Base-by-base conservation (phyloP, 2,888 invertebrate genomes). In the Napeogenes inachia region DNA sequence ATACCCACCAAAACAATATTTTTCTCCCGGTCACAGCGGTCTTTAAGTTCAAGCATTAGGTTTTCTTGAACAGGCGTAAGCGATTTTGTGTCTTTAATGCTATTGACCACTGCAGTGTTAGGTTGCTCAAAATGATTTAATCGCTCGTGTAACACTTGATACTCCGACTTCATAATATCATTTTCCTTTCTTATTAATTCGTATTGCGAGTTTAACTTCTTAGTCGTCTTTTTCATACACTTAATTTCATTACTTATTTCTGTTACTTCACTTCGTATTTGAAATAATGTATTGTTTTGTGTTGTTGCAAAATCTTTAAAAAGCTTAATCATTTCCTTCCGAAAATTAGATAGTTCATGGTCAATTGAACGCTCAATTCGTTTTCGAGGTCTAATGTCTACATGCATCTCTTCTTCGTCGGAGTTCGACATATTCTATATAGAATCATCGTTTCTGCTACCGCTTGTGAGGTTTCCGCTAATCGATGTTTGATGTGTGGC, bases 1-100 rank as follows among this genome's bases (percentile, higher is more conserved):
- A 72, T 62, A 55, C 72, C 72, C 45, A 66, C 69, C 53, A 74
- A 60, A 1, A 74, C 62, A 5, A 74, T 62, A 47, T 75, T 70
- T 66, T 70, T 71, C 38, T 69, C 68, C 46, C 72, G 65, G 0
- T 68, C 62, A 13, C 53, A 63, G 10, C 70, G 68, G 13, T 74
- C 71, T 54, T 70, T 69, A 4, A 74, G 32, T 60, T 72, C 71
- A 12, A 63, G 58, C 57, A 71, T 60, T 65, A 71, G 60, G 61
- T 67, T 63, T 69, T 71, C 67, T 45, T 69, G 63, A 6, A 30
- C 30, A 13, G 35, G 6, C 47, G 56, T 5, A 1, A 55, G 65
- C 65, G 69, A 54, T 61, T 67, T 66, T 30, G 30, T 2, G 42
- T 10, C 10, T 42, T 6, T 42, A 42, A 6, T 42, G 12, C 10